Base-by-base conservation (phyloP, 2,888 invertebrate genomes). In the Laothoe populi region DNA sequence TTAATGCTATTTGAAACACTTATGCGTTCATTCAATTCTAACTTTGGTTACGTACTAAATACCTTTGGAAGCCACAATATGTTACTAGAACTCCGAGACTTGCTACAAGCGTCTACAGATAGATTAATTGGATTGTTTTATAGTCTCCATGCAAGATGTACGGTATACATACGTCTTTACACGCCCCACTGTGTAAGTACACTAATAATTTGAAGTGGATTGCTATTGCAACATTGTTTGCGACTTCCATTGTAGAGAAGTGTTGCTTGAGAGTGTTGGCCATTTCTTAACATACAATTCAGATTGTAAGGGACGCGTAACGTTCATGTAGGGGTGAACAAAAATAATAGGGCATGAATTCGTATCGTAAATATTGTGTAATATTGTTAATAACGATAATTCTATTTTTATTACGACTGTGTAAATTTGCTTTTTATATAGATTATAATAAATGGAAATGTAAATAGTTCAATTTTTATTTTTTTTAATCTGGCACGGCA, bases 141-240 rank as follows among this genome's bases (percentile, higher is more conserved):
- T 67, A 63, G 60, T 66, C 58, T 66, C 66, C 67, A 68, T 68
- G 67, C 60, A 57, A 57, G 45, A 60, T 45, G 53, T 61, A 61
- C 49, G 11, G 45, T 70, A 64, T 66, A 64, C 65, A 67, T 65
- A 69, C 59, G 63, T 70, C 66, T 70, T 69, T 70, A 70, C 65
- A 62, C 64, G 63, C 69, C 64, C 59, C 61, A 58, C 60, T 57
- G 68, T 68, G 70, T 71, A 66, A 72, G 70, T 68, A 72, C 66
- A 75, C 72, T 75, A 75, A 78, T 80, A 75, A 77, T 71, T 73
- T 78, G 72, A 73, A 78, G 76, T 81, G 75, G 75, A 79, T 77
- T 73, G 72, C 65, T 69, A 66, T 73, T 74, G 72, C 73, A 72
- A 71, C 75, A 69, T 72, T 76, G 79, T 80, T 73, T 76, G 67